phyloP scores from a whole-genome alignment of 2,797 vertebrate species.

The Trachurus trachurus region DNA sequence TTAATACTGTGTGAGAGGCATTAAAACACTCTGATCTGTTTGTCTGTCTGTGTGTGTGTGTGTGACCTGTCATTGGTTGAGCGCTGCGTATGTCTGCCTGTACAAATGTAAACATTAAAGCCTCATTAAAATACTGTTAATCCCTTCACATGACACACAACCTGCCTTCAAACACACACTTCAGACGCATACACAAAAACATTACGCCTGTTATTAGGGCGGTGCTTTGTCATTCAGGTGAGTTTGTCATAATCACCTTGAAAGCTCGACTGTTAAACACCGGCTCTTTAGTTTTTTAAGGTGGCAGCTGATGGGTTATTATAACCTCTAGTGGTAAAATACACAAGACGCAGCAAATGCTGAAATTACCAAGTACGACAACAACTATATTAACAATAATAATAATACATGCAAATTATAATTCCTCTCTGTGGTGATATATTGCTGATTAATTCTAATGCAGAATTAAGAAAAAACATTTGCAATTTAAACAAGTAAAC shows the following conservation, averaged over 20 bases:
- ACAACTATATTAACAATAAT: no score
- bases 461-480: no score
- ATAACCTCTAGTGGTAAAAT: background rate
- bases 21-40: slow-evolving; percentile 75
- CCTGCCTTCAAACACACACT: slow-evolving; percentile 47
- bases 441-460: no score
- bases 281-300: background rate
- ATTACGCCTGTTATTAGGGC: slow-evolving; percentile 39
- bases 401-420: no score
- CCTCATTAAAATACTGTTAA: slow-evolving; percentile 74
- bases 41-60: slow-evolving; percentile 39
- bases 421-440: no score
- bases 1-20: slow-evolving; percentile 76
- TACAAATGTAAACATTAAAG: slow-evolving; percentile 76
- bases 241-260: slow-evolving; percentile 31
- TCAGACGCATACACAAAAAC: background rate
- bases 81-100: slow-evolving; percentile 5
- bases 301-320: background rate
- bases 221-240: slow-evolving; percentile 54
- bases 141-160: slow-evolving; percentile 56
- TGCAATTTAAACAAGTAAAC: background rate
- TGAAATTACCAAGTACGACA: background rate
- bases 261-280: slow-evolving; percentile 22
- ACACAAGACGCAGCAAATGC: background rate
- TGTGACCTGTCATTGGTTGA: slow-evolving; percentile 41